Evolutionary conservation across 1,140 invertebrate species (phyloP).

Genomic region (Nixonia krombeini): DNA sequence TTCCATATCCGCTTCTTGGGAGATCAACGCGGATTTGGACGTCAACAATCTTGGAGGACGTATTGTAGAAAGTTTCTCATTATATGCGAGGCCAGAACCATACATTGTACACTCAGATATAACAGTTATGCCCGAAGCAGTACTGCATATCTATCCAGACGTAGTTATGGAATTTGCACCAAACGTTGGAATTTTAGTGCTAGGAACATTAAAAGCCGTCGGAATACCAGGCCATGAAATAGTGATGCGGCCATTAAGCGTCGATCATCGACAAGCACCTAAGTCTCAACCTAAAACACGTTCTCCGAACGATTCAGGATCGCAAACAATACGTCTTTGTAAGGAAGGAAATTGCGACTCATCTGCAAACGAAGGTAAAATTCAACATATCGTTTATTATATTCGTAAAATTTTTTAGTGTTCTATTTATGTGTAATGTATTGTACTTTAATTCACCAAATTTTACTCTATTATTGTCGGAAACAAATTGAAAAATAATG

Average conservation of each 20-base stretch:
- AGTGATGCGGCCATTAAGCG: constrained; percentile 81
- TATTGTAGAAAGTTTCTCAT: constrained; percentile 79
- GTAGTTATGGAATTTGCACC: constrained; percentile 95
- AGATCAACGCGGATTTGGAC: constrained; percentile 71
- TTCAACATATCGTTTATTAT: constrained; percentile 2
- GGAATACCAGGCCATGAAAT: constrained; percentile 87
- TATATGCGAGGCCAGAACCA: constrained; percentile 79
- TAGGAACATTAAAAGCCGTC: constrained; percentile 90
- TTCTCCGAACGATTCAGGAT: constrained; percentile 18
- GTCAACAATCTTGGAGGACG: constrained; percentile 87
- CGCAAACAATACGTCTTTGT: constrained; percentile 80
- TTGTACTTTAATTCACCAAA: no score
- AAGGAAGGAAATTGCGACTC: constrained; percentile 80
- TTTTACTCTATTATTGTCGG: constrained; percentile 21
- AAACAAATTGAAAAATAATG: no score
- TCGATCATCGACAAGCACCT: constrained; percentile 7
- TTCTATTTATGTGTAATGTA: no score
- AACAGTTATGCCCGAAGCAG: constrained; percentile 95
- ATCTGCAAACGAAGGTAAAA: constrained; percentile 75
- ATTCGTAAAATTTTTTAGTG: not conserved
- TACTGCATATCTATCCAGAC: constrained; percentile 89
- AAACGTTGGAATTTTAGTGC: constrained; percentile 96
- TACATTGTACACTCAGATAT: constrained; percentile 93
- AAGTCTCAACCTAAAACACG: constrained; percentile 23
- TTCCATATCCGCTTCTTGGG: constrained; percentile 81